Evolutionary conservation across 2,113 vertebrate species (phyloP), one percentile per base, ranked within the genome.

Genomic region (Lynx canadensis): DNA sequence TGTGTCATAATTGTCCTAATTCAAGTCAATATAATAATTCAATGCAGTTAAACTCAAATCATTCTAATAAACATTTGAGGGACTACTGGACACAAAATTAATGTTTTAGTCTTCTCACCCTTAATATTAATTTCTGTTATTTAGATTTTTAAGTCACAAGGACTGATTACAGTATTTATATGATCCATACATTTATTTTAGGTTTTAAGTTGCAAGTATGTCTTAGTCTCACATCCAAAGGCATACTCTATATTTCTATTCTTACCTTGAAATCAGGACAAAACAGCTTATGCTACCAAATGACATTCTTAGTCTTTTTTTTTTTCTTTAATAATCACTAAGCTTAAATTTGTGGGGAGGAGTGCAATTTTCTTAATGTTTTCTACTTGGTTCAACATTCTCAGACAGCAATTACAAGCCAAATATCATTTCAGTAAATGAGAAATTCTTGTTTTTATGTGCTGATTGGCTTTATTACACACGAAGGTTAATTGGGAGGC

Each of bases 401-500:
- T 93, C 76, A 69, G 41, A 45, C 29, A 92, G 98, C 82, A 91
- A 87, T 97, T 97, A 95, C 16, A 95, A 94, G 94, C 36, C 79
- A 98, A 98, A 97, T 98, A 95, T 89, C 88, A 80, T 98, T 98
- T 97, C 89, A 95, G 81, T 95, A 97, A 98, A 95, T 97, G 92
- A 96, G 97, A 97, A 97, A 93, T 94, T 90, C 92, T 19, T 5
- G 93, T 94, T 98, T 79, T 97, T 89, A 55, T 96, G 96, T 95
- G 68, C 93, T 95, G 60, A 89, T 55, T 91, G 96, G 92, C 89
- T 81, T 21, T 90, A 96, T 15, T 68, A 91, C 73, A 86, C 87
- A 25, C 33, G 89, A 65, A 96, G 83, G 79, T 97, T 98, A 98
- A 98, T 93, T 92, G 73, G 65, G 95, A 87, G 76, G 52, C 97